Percentiles rank a stretch among this genome's conserved stretches.
Evolutionary conservation across 2,797 vertebrate genomes (phyloP).

Genomic region (Bradypus variegatus): DNA sequence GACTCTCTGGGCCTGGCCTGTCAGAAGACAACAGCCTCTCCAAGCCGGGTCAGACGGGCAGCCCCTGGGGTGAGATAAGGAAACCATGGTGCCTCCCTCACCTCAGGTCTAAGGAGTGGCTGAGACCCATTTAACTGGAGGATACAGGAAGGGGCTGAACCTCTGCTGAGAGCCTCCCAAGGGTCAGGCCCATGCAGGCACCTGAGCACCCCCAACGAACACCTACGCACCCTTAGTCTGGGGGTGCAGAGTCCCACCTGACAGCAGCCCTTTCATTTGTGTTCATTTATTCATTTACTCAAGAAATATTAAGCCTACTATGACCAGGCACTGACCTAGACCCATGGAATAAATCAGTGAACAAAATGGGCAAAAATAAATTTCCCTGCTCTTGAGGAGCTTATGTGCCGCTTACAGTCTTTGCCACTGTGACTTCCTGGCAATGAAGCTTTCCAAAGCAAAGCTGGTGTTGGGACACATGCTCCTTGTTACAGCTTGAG

Average conservation of each 20-base stretch:
- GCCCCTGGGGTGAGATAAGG: not conserved
- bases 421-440: not conserved
- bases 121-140: not conserved
- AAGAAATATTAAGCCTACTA: not conserved
- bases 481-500: not conserved
- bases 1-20: not conserved
- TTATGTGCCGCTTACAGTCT: not conserved
- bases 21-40: not conserved
- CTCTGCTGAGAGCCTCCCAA: not conserved
- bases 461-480: not conserved
- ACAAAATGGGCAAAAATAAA: not conserved
- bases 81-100: not conserved
- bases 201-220: not conserved
- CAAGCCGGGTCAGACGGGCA: not conserved
- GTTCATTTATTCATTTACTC: not conserved
- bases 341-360: not conserved
- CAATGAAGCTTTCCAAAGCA: not conserved
- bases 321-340: not conserved
- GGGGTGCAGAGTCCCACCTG: not conserved
- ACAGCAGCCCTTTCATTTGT: not conserved
- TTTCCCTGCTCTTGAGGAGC: not conserved
- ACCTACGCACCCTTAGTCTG: not conserved
- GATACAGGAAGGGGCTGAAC: fast-evolving
- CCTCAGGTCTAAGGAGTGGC: not conserved
- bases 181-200: not conserved